These are phyloP conservation scores for Amphiura filiformis DNA, from an alignment of 35 echinoderm and acorn worm genomes.

Conservation along the genomic window DNA sequence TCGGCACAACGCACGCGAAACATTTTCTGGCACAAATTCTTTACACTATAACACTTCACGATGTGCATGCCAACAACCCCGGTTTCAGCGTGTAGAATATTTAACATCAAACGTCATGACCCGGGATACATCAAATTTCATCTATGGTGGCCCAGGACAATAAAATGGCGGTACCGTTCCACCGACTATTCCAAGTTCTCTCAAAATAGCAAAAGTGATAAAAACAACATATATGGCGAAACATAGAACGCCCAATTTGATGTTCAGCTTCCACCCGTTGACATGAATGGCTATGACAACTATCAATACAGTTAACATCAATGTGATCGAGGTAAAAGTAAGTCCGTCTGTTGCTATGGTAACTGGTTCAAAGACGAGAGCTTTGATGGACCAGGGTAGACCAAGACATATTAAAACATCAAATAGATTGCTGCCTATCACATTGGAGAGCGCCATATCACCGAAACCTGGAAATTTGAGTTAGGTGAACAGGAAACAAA, in stretches of 20 bases:
- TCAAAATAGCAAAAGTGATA: neutral
- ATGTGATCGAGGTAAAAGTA: slow-evolving; percentile 55
- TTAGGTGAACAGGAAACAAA: too few relatives aligned
- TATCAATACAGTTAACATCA: slow-evolving; percentile 72
- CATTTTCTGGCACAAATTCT: too few relatives aligned
- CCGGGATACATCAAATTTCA: too few relatives aligned
- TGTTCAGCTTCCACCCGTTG: slow-evolving; percentile 76
- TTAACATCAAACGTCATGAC: too few relatives aligned
- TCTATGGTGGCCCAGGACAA: neutral
- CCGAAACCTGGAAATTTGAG: slow-evolving; percentile 73
- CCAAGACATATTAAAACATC: slow-evolving; percentile 88
- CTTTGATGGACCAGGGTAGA: slow-evolving; percentile 78
- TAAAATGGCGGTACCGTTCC: neutral
- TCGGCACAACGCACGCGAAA: too few relatives aligned
- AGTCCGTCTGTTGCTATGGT: slow-evolving; percentile 60
- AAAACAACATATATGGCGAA: neutral
- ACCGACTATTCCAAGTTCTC: neutral
- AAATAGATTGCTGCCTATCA: slow-evolving; percentile 97
- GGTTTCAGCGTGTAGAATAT: too few relatives aligned
- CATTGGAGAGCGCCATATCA: slow-evolving; percentile 94
- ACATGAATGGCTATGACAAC: slow-evolving; percentile 61
- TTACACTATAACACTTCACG: too few relatives aligned
- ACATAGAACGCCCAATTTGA: slow-evolving; percentile 55
- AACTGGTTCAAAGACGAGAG: neutral
- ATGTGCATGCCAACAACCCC: too few relatives aligned